Percentiles rank a stretch among this genome's conserved stretches.
Evolutionary conservation across 2,888 invertebrate genomes (phyloP).

Genomic region (Helobdella robusta): DNA sequence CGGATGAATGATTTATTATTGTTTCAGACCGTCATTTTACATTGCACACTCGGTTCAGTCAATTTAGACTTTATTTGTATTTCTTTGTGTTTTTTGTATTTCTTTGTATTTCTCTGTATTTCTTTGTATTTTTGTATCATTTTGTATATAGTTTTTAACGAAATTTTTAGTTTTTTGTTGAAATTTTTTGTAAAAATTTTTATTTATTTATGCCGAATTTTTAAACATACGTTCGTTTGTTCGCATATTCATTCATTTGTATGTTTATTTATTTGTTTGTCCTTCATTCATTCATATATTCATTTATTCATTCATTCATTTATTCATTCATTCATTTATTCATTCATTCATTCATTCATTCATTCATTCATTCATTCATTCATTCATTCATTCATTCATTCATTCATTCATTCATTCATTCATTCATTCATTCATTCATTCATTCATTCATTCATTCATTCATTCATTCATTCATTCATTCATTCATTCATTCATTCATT

Average conservation of each 20-base stretch:
- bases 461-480: conserved; percentile 19
- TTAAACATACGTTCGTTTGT: too few species aligned
- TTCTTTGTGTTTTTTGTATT: background rate
- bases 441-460: conserved; percentile 10
- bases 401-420: background rate
- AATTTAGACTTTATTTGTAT: background rate
- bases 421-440: conserved; percentile 10
- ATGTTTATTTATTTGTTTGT: too few species aligned
- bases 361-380: background rate
- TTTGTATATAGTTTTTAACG: background rate
- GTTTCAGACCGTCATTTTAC: too few species aligned
- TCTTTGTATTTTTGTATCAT: background rate
- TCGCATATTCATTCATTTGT: too few species aligned
- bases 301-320: too few species aligned
- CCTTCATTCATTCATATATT: too few species aligned
- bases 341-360: too few species aligned
- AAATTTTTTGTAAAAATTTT: background rate
- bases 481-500: conserved; percentile 10
- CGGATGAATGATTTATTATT: too few species aligned
- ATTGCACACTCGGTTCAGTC: too few species aligned
- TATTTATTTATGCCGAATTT: background rate
- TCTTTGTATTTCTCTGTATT: background rate
- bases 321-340: too few species aligned
- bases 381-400: background rate
- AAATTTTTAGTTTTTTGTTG: background rate